phyloP scores from a whole-genome alignment of 64 coral and sea anemone species.

The Montipora capricornis region DNA sequence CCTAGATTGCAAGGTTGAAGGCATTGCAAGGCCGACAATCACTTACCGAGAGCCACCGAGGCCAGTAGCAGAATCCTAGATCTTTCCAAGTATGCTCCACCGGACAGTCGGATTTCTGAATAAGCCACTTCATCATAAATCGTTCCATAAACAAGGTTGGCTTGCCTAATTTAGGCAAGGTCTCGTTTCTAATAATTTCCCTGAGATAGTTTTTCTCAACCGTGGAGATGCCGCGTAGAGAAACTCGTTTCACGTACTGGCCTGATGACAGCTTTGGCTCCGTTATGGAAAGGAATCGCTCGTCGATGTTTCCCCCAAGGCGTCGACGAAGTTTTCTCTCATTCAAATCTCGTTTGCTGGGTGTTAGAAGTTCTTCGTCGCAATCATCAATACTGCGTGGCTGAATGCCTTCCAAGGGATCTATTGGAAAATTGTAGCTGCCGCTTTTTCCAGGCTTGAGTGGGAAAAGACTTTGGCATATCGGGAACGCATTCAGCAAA shows the following conservation, averaged over 20 bases:
- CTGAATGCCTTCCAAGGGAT: background rate
- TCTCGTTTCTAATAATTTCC: conserved; percentile 30
- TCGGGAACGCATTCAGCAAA: background rate
- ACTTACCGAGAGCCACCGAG: conserved; percentile 34
- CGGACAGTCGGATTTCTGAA: conserved; percentile 43
- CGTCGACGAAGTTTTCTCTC: conserved; percentile 13
- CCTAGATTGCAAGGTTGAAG: background rate
- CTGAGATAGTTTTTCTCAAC: conserved; percentile 30
- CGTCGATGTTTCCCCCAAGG: conserved; percentile 1
- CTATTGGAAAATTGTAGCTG: background rate
- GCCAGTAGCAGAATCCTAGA: conserved; percentile 33
- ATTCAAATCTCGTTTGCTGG: conserved; percentile 25
- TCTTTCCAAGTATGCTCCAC: conserved; percentile 31
- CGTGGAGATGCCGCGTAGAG: conserved; percentile 23
- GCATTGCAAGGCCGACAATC: no score
- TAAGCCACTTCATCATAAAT: conserved; percentile 44
- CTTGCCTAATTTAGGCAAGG: conserved; percentile 11
- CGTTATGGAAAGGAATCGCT: conserved; percentile 21
- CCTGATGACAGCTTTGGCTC: background rate
- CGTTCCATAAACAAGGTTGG: conserved; percentile 5
- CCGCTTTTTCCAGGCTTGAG: background rate
- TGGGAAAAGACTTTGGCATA: background rate
- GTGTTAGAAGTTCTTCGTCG: background rate
- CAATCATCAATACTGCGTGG: conserved; percentile 22
- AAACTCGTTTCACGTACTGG: background rate